Evolutionary conservation across 2,797 vertebrate genomes (phyloP).

Genomic region (Acanthis flammea): DNA sequence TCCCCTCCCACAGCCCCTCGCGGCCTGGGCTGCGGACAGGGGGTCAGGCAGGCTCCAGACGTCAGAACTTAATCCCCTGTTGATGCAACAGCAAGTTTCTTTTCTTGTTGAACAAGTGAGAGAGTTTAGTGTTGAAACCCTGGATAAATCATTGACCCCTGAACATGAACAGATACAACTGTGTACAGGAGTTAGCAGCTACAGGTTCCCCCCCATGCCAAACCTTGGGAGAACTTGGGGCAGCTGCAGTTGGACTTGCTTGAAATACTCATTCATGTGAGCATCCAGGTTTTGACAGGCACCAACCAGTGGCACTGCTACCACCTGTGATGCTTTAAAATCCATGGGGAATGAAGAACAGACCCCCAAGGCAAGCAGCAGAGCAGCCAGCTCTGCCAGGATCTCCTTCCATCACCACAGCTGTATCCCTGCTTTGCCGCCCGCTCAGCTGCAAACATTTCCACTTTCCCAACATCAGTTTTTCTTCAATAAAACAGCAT

Average conservation of each 20-base stretch:
- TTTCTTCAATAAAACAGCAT: rapidly evolving
- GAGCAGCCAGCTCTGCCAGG: not conserved
- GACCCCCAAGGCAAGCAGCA: rapidly evolving
- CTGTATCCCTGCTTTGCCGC: not conserved
- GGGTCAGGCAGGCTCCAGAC: not conserved
- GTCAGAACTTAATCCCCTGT: conserved; percentile 46
- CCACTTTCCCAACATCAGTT: not conserved
- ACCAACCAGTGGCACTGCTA: not conserved
- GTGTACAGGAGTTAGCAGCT: not conserved
- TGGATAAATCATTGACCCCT: not conserved
- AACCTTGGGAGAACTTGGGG: rapidly evolving
- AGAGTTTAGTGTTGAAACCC: not conserved
- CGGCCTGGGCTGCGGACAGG: rapidly evolving
- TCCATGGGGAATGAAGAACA: not conserved
- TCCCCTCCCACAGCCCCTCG: not conserved
- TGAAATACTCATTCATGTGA: rapidly evolving
- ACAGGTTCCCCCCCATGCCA: not conserved
- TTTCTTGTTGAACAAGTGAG: conserved; percentile 11
- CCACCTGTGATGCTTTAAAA: not conserved
- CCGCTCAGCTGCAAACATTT: not conserved
- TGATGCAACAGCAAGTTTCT: conserved; percentile 36
- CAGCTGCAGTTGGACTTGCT: not conserved
- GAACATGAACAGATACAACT: not conserved
- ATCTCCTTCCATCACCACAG: not conserved
- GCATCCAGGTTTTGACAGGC: not conserved